Evolutionary conservation across 2,797 vertebrate species (phyloP).

Genomic region (Phoeniculus purpureus): DNA sequence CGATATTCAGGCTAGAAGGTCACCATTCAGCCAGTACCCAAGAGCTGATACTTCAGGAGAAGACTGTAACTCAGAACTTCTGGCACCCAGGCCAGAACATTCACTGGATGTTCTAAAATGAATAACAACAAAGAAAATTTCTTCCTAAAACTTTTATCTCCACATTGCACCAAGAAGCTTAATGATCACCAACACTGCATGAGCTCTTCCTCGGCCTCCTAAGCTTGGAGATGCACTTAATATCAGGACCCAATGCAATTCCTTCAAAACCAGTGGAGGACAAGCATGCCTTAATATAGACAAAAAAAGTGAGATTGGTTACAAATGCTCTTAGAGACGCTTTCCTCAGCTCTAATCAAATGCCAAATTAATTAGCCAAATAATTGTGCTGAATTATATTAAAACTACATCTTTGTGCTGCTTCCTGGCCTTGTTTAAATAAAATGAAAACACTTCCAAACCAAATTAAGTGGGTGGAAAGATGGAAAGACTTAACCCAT

Average conservation of each 20-base stretch:
- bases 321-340: background rate
- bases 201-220: background rate
- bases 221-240: background rate
- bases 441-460: background rate
- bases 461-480: background rate
- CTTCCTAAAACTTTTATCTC: background rate
- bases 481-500: background rate
- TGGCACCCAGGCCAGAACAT: background rate
- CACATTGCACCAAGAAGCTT: background rate
- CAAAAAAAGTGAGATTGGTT: background rate
- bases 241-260: background rate
- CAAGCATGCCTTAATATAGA: background rate
- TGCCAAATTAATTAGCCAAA: background rate
- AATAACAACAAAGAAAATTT: background rate
- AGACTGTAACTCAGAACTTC: background rate
- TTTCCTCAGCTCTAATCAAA: background rate
- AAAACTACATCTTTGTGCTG: background rate
- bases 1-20: background rate
- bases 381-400: background rate
- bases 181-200: background rate
- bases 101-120: background rate
- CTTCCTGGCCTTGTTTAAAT: background rate
- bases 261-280: background rate
- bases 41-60: background rate
- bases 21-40: background rate